Evolutionary conservation across 2,797 vertebrate species (phyloP).

Genomic region (Gambelia wislizenii): DNA sequence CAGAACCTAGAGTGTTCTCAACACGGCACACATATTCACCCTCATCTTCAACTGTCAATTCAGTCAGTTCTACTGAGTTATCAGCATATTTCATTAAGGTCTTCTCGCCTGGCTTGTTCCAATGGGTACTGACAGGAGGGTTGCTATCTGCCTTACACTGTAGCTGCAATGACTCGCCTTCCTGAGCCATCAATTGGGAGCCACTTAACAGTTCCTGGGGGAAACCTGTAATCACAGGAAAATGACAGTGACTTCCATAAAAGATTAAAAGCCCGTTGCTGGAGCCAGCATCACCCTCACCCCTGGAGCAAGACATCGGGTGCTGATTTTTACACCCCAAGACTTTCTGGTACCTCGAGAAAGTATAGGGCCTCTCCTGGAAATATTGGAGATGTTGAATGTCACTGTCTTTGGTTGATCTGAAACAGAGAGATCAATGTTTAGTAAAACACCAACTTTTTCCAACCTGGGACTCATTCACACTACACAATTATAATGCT

Average conservation of each 20-base stretch:
- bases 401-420: conserved; percentile 15
- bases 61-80: conserved; percentile 28
- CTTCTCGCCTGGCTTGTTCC: conserved; percentile 35
- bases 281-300: no score
- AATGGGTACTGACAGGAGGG: conserved; percentile 22
- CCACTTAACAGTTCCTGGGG: rapidly evolving
- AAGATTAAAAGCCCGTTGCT: neutral
- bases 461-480: neutral
- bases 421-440: neutral
- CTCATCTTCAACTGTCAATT: neutral
- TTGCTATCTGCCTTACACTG: conserved; percentile 40
- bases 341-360: conserved; percentile 8
- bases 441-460: neutral
- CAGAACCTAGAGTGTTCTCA: conserved; percentile 21
- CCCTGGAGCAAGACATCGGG: neutral
- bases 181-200: neutral
- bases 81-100: neutral
- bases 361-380: neutral
- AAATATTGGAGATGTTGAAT: neutral
- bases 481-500: neutral
- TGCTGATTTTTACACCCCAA: neutral
- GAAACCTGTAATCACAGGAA: conserved; percentile 7
- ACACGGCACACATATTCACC: conserved; percentile 63
- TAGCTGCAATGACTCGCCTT: conserved; percentile 54
- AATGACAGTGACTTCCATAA: neutral